Percentiles rank a stretch among this genome's conserved stretches.
These are phyloP conservation scores for Brachionus rubens DNA, from an alignment of 1,140 invertebrate genomes.

Conservation along the genomic window DNA sequence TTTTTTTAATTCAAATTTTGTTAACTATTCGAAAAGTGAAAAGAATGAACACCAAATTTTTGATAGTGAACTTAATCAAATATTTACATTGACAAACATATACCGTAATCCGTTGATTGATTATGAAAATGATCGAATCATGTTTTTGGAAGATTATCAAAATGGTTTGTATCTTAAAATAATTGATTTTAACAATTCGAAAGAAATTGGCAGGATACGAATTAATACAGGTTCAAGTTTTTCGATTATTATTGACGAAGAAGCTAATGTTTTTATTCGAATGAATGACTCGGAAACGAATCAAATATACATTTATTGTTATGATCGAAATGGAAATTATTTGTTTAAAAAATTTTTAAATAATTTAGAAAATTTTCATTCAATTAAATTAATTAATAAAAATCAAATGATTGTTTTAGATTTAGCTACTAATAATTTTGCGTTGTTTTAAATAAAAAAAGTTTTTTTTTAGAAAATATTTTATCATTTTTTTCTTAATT, in stretches of 20 bases:
- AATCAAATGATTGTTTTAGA: not conserved
- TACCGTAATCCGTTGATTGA: constrained; percentile 15
- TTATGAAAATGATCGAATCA: not conserved
- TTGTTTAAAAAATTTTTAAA: constrained; percentile 14
- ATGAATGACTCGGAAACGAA: not conserved
- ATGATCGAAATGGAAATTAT: not conserved
- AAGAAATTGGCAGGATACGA: not conserved
- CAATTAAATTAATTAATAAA: not conserved
- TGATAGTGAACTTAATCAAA: not conserved
- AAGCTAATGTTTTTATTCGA: not conserved
- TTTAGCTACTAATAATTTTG: not conserved
- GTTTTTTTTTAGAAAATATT: not conserved
- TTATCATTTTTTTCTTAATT: not conserved
- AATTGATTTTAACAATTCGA: not conserved
- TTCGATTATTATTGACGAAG: constrained; percentile 4
- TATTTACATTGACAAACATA: not conserved
- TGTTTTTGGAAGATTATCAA: not conserved
- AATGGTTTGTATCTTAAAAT: constrained; percentile 1
- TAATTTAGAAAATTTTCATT: constrained; percentile 17
- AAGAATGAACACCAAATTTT: not conserved
- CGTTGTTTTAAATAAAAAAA: not conserved
- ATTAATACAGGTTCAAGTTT: constrained; percentile 24
- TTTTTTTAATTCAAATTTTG: constrained; percentile 30
- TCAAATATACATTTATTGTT: constrained; percentile 13
- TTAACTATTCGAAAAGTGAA: not conserved